Base-by-base conservation (phyloP, 2,797 vertebrate genomes). In the Geranospiza caerulescens region DNA sequence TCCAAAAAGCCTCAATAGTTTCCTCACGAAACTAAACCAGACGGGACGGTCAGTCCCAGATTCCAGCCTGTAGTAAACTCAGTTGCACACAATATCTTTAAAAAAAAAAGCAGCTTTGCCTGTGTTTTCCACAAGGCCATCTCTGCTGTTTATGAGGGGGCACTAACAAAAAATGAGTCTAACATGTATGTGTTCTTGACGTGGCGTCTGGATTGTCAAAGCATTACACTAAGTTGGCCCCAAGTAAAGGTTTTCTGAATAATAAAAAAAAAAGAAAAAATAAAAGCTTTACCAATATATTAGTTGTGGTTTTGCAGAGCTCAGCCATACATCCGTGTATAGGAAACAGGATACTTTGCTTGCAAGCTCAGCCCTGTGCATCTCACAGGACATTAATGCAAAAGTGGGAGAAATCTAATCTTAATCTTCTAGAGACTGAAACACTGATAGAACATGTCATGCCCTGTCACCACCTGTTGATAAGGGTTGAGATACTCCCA, bases 381-480 rank as follows among this genome's bases (percentile, higher is more conserved):
- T 91, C 95, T 91, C 87, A 58, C 64, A 89, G 88, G 83, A 92
- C 70, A 59, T 93, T 89, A 89, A 96, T 86, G 94, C 90, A 80
- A 68, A 89, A 89, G 87, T 19, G 47, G 62, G 79, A 92, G 90
- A 91, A 94, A 92, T 85, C 82, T 81, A 86, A 53, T 81, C 89
- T 86, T 83, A 79, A 82, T 88, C 84, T 95, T 90, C 79, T 31
- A 19, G 90, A 90, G 89, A 56, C 72, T 17, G 79, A 79, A 91
- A 86, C 92, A 87, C 66, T 45, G 95, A 52, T 96, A 87, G 16
- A 95, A 59, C 90, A 63, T 92, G 93, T 91, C 95, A 33, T 80
- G 94, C 89, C 92, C 94, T 95, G 94, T 86, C 93, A 87, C 75
- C 96, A 97, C 95, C 94, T 96, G 95, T 92, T 96, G 95, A 94